Percentiles rank a stretch among this genome's conserved stretches.
These are phyloP conservation scores for Camponotus floridanus DNA, from an alignment of 1,140 invertebrate genomes.

Conservation along the genomic window DNA sequence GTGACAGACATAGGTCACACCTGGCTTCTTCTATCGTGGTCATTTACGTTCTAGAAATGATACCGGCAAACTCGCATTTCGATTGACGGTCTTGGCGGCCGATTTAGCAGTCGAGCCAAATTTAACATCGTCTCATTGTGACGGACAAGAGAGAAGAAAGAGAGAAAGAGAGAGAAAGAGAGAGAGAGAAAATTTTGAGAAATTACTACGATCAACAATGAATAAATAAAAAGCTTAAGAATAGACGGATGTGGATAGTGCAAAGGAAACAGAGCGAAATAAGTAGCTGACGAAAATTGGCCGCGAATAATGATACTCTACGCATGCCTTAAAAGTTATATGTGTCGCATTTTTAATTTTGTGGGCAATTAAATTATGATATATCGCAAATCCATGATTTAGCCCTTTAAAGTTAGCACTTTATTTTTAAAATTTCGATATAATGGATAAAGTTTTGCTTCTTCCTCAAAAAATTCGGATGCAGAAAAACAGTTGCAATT, in stretches of 20 bases:
- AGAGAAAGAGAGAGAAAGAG: too few relatives aligned
- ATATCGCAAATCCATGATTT: neutral
- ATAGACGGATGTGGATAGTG: neutral
- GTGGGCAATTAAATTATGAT: neutral
- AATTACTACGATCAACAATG: neutral
- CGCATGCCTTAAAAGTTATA: slow-evolving; percentile 34
- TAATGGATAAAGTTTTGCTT: neutral
- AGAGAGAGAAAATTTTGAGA: neutral
- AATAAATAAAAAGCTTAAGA: slow-evolving; percentile 32
- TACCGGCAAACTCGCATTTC: slow-evolving; percentile 58
- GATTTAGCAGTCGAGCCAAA: slow-evolving; percentile 64
- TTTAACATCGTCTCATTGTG: slow-evolving; percentile 44
- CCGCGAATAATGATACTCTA: slow-evolving; percentile 13
- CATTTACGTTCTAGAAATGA: slow-evolving; percentile 66
- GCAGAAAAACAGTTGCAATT: neutral
- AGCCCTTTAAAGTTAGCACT: neutral
- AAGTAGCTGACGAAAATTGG: slow-evolving; percentile 44
- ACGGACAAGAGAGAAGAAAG: too few relatives aligned
- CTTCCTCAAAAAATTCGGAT: neutral
- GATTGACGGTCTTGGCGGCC: slow-evolving; percentile 65
- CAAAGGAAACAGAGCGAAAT: slow-evolving; percentile 40
- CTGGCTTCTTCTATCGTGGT: slow-evolving; percentile 70
- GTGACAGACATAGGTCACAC: slow-evolving; percentile 71
- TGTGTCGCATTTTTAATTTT: slow-evolving; percentile 8
- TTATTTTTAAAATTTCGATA: neutral